Evolutionary conservation across 2,888 invertebrate species (phyloP).

Genomic region (Crepidodera aurea): DNA sequence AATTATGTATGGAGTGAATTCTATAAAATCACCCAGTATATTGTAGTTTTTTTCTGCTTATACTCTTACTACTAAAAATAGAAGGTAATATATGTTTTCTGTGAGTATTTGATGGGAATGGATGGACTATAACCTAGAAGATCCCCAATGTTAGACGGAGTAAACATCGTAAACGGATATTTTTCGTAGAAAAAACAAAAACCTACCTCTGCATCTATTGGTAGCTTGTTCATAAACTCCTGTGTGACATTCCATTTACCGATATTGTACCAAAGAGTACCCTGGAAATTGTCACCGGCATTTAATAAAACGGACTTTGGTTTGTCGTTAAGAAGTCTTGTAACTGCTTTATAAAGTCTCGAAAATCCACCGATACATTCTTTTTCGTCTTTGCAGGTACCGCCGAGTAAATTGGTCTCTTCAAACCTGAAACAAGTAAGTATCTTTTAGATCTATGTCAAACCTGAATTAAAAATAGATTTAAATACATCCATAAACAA

Average conservation of each 20-base stretch:
- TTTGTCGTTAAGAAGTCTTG: slow-evolving; percentile 57
- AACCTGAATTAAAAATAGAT: too few relatives aligned
- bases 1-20: too few relatives aligned
- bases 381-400: slow-evolving; percentile 52
- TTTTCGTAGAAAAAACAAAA: slow-evolving; percentile 10
- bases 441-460: too few relatives aligned
- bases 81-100: too few relatives aligned
- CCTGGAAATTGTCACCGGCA: slow-evolving; percentile 86
- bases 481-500: too few relatives aligned
- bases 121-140: too few relatives aligned
- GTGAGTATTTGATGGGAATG: too few relatives aligned
- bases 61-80: too few relatives aligned
- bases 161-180: too few relatives aligned
- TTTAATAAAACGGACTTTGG: slow-evolving; percentile 75
- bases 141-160: too few relatives aligned
- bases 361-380: slow-evolving; percentile 77
- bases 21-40: too few relatives aligned
- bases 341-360: slow-evolving; percentile 68
- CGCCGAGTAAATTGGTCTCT: slow-evolving; percentile 33
- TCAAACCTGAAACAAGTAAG: slow-evolving; percentile 38
- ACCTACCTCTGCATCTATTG: slow-evolving; percentile 79
- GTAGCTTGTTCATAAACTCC: slow-evolving; percentile 76
- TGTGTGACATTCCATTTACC: slow-evolving; percentile 79
- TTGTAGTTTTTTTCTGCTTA: too few relatives aligned
- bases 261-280: slow-evolving; percentile 83